Conservation (phyloP, 2,888 invertebrate species). For the Epinotia ramella region DNA sequence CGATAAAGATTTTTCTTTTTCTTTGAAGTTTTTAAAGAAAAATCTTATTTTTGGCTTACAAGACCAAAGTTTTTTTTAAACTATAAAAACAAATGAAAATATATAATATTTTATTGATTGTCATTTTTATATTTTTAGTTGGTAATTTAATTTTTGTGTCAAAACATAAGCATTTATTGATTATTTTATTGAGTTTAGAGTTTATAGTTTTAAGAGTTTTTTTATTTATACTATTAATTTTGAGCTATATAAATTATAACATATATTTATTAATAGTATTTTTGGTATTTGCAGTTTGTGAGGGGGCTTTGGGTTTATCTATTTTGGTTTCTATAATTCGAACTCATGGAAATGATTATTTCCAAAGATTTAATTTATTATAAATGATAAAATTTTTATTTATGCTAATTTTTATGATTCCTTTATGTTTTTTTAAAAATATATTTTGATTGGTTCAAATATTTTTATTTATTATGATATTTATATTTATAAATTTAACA, state of each 20-base stretch:
- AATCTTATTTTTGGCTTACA: slow-evolving; percentile 87
- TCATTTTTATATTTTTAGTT: slow-evolving; percentile 79
- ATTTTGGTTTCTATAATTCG: slow-evolving; percentile 87
- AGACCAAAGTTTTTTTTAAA: slow-evolving; percentile 88
- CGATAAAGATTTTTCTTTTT: slow-evolving; percentile 82
- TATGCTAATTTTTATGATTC: slow-evolving; percentile 78
- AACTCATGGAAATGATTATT: slow-evolving; percentile 87
- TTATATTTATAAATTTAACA: slow-evolving; percentile 77
- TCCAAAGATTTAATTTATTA: slow-evolving; percentile 84
- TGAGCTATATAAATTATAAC: slow-evolving; percentile 76
- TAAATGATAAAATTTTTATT: slow-evolving; percentile 86
- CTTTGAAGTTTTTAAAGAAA: slow-evolving; percentile 86
- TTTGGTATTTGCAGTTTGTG: slow-evolving; percentile 87
- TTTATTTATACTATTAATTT: slow-evolving; percentile 79
- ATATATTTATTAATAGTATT: slow-evolving; percentile 86
- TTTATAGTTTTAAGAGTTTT: slow-evolving; percentile 86
- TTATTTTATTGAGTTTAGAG: slow-evolving; percentile 86
- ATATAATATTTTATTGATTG: slow-evolving; percentile 68
- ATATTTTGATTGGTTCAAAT: slow-evolving; percentile 84
- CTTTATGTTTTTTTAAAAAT: slow-evolving; percentile 79
- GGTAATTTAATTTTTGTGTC: slow-evolving; percentile 83
- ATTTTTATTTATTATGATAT: slow-evolving; percentile 78
- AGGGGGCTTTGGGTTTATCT: slow-evolving; percentile 86
- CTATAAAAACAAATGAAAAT: slow-evolving; percentile 86
- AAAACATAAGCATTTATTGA: slow-evolving; percentile 85